Base-by-base conservation (phyloP, 2,797 vertebrate species). In the Pseudochirops corinnae region DNA sequence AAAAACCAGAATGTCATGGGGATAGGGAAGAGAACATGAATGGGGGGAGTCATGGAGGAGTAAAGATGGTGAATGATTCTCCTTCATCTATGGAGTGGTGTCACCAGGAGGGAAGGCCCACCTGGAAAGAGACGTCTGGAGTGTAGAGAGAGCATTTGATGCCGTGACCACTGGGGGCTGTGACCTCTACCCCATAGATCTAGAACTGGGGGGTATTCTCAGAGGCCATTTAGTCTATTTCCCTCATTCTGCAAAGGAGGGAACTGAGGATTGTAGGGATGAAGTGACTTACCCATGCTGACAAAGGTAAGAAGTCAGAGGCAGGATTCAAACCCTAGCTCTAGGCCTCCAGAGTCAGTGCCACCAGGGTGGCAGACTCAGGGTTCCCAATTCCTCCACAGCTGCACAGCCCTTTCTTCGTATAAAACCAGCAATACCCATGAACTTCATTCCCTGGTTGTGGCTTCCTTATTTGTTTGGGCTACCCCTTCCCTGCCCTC, bases 211-310 rank as follows among this genome's bases (percentile, higher is more conserved):
- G 3, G 14, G 33, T 46, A 31, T 18, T 46, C n/a, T 24, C n/a
- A 21, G n/a, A 82, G 18, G 67, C n/a, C 67, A 82, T 39, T 82
- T 82, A 21, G n/a, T 46, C 6, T 39, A 39, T 7, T 18, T 74
- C n/a, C 16, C 62, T 74, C 67, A 82, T 39, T 82, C 7, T 46
- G 39, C 67, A 39, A 82, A 82, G 5, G 5, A 9, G n/a, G 67
- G 24, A 46, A 9, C 10, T 7, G n/a, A 24, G 39, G 1, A 4
- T 7, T 0, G 0, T 12, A n/a, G 67, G 24, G 16, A 24, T 39
- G 39, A 82, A 46, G 0, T 46, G n/a, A 82, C 2, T 74, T 39
- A 82, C 6, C 18, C n/a, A 82, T 10, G 18, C 6, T 39, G 24
- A 39, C n/a, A 39, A 82, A 46, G n/a, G 67, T 82, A 24, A 46